phyloP scores from a whole-genome alignment of 2,797 vertebrate species.

The Sciaenops ocellatus region DNA sequence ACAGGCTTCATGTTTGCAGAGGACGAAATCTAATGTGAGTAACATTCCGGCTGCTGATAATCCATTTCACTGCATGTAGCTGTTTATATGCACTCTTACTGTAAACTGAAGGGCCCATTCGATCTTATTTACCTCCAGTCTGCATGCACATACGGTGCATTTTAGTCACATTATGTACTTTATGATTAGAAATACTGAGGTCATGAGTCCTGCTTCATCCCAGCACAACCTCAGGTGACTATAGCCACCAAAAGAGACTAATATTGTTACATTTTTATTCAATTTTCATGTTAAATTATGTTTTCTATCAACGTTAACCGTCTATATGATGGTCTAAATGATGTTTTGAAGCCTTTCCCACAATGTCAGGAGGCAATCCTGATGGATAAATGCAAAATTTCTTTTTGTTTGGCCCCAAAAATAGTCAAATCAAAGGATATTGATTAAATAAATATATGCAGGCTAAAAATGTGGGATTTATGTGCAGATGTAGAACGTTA shows the following conservation, averaged over 20 bases:
- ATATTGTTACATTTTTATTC: too few species aligned
- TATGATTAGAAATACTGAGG: background rate
- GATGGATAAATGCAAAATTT: background rate
- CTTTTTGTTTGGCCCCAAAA: background rate
- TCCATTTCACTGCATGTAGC: background rate
- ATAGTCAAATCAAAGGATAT: background rate
- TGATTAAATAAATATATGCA: background rate
- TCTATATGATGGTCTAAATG: too few species aligned
- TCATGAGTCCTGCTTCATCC: background rate
- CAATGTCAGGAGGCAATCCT: background rate
- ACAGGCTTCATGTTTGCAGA: background rate
- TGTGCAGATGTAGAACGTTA: background rate
- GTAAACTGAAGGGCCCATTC: background rate
- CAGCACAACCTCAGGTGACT: background rate
- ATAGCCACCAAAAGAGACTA: accelerated
- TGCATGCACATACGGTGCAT: background rate
- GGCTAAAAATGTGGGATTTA: background rate
- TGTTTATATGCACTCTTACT: background rate
- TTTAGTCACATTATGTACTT: background rate
- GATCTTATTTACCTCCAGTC: background rate
- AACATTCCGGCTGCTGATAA: background rate
- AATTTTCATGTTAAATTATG: background rate
- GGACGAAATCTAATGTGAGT: slow-evolving; percentile 26
- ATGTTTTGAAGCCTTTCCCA: background rate
- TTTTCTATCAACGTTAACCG: background rate